phyloP scores from a whole-genome alignment of 2,797 vertebrate genomes.

The Taenioides sp. region DNA sequence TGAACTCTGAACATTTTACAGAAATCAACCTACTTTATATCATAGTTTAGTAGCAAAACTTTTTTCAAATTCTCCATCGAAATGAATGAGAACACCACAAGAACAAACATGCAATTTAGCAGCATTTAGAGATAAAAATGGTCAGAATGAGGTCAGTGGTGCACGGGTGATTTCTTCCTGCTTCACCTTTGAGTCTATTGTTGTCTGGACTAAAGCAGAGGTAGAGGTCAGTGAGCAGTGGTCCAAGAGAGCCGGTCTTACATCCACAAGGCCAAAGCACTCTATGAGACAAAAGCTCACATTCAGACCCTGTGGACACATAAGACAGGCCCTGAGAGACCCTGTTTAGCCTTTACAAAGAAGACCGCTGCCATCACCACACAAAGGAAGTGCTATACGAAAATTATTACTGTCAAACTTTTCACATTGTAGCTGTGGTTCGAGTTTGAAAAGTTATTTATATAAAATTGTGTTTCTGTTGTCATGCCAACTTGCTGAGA shows the following conservation, averaged over 20 bases:
- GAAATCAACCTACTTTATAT: too few species aligned
- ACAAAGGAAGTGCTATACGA: neutral
- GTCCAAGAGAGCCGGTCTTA: constrained; percentile 18
- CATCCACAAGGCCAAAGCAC: constrained; percentile 21
- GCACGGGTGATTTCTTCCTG: neutral
- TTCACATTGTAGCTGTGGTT: neutral
- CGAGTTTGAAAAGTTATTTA: neutral
- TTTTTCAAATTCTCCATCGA: too few species aligned
- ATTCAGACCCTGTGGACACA: constrained; percentile 24
- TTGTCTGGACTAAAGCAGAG: constrained; percentile 6
- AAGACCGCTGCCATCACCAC: neutral
- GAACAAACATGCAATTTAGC: too few species aligned
- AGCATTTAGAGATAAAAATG: too few species aligned
- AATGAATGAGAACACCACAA: too few species aligned
- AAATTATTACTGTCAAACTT: neutral
- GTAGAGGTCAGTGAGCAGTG: constrained; percentile 51
- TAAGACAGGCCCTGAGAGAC: constrained; percentile 4
- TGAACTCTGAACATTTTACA: too few species aligned
- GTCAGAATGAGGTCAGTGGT: too few species aligned
- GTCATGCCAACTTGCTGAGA: neutral
- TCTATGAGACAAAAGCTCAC: constrained; percentile 29
- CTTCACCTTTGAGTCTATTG: neutral
- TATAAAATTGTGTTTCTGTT: neutral
- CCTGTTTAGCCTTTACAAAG: neutral
- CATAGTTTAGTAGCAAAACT: too few species aligned